A percentile compares a stretch with the other conserved stretches of the same genome.
Evolutionary conservation across 2,888 invertebrate genomes (phyloP).

Genomic region (Siphlonurus alternatus): DNA sequence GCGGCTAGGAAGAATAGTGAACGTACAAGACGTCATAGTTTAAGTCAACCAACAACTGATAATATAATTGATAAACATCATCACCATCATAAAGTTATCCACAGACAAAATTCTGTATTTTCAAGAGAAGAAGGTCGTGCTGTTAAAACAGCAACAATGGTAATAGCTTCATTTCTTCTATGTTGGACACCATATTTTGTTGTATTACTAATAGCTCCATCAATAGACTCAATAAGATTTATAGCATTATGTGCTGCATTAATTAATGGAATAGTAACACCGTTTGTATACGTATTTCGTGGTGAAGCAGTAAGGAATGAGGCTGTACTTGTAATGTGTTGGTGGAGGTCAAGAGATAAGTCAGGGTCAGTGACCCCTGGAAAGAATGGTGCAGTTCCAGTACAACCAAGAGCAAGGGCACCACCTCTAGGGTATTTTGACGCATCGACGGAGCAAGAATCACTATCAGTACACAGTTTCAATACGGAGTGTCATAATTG

Average conservation of each 20-base stretch:
- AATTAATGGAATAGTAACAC: conserved; percentile 29
- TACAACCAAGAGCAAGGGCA: not conserved
- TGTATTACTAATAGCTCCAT: conserved; percentile 19
- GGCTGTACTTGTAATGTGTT: conserved; percentile 20
- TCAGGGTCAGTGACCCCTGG: not conserved
- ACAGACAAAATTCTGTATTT: conserved; percentile 25
- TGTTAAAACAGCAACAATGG: conserved; percentile 31
- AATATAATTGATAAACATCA: conserved; percentile 20
- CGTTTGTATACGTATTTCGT: conserved; percentile 33
- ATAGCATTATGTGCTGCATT: conserved; percentile 24
- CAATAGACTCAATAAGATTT: conserved; percentile 16
- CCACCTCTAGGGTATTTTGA: conserved; percentile 1
- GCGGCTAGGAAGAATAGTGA: conserved; percentile 31
- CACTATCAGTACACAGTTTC: conserved; percentile 20
- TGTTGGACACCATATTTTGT: conserved; percentile 32
- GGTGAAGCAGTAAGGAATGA: conserved; percentile 23
- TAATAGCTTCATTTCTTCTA: conserved; percentile 29
- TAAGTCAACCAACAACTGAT: conserved; percentile 19
- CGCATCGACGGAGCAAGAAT: not conserved
- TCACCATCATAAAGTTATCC: conserved; percentile 3
- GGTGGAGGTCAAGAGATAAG: conserved; percentile 16
- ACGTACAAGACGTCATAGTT: conserved; percentile 30
- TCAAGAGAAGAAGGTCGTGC: conserved; percentile 32
- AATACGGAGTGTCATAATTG: conserved; percentile 19
- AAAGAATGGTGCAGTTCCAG: not conserved